A percentile compares a stretch with the other conserved stretches of the same genome.
Conservation (phyloP, 2,888 invertebrate genomes). For the Eueremaeus valkanovi region DNA sequence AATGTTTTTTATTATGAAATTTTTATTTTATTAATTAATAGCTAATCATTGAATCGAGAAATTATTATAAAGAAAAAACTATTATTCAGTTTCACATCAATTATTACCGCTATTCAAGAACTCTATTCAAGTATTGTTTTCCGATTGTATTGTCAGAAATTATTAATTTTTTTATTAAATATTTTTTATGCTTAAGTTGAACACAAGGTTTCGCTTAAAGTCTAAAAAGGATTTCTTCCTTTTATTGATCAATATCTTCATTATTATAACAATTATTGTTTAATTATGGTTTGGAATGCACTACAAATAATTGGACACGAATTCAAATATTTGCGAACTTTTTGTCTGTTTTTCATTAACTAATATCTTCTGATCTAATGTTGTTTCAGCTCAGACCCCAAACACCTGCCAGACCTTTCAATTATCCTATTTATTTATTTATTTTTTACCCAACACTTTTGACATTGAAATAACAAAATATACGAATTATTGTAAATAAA, state of each 20-base stretch:
- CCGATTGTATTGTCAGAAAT: not conserved
- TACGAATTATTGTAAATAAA: too few species aligned
- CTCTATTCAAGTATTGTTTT: not conserved
- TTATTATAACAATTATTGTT: not conserved
- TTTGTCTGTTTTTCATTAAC: not conserved
- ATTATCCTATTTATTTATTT: not conserved
- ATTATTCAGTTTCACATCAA: not conserved
- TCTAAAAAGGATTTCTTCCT: not conserved
- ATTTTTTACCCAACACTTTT: not conserved
- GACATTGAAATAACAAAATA: not conserved
- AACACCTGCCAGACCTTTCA: constrained; percentile 1
- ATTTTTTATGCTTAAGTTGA: not conserved
- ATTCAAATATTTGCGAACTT: not conserved
- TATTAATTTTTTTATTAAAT: not conserved
- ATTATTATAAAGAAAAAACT: not conserved
- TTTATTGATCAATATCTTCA: constrained; percentile 12
- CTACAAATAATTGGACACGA: constrained; percentile 21
- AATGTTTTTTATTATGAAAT: too few species aligned
- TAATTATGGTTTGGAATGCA: not conserved
- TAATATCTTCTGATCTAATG: constrained; percentile 28
- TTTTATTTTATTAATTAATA: not conserved
- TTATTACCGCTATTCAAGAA: not conserved
- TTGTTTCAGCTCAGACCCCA: too few species aligned
- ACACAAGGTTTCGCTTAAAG: constrained; percentile 15
- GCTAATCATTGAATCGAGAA: not conserved